Evolutionary conservation across 2,797 vertebrate species (phyloP).

Genomic region (Pampus argenteus): DNA sequence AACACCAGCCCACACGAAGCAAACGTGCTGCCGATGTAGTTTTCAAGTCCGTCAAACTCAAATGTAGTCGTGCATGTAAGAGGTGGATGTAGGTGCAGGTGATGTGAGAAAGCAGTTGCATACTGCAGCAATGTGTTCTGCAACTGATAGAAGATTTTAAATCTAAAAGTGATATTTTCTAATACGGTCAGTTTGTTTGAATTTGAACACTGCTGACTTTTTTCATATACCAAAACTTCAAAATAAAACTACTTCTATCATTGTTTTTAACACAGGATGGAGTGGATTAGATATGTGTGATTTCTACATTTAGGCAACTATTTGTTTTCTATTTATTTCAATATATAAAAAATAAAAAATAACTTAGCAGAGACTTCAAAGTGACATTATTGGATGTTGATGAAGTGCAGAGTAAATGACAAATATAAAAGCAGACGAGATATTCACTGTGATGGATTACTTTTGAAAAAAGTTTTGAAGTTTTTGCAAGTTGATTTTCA

Average conservation of each 20-base stretch:
- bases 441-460: background rate
- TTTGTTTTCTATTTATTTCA: background rate
- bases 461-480: too few relatives aligned
- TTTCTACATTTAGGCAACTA: background rate
- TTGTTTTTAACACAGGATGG: background rate
- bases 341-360: background rate
- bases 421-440: background rate
- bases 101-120: background rate
- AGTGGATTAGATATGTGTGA: background rate
- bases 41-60: conserved; percentile 1
- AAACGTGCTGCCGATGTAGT: conserved; percentile 28
- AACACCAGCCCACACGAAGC: conserved; percentile 27
- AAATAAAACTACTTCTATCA: background rate
- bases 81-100: conserved; percentile 2
- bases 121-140: background rate
- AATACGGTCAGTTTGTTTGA: background rate
- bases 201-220: background rate
- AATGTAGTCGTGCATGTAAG: background rate
- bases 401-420: background rate
- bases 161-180: background rate
- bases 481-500: background rate
- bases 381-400: background rate
- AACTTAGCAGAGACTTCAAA: background rate
- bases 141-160: background rate
- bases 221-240: background rate